phyloP scores from a whole-genome alignment of 2,888 invertebrate species.

The Acleris sparsana region DNA sequence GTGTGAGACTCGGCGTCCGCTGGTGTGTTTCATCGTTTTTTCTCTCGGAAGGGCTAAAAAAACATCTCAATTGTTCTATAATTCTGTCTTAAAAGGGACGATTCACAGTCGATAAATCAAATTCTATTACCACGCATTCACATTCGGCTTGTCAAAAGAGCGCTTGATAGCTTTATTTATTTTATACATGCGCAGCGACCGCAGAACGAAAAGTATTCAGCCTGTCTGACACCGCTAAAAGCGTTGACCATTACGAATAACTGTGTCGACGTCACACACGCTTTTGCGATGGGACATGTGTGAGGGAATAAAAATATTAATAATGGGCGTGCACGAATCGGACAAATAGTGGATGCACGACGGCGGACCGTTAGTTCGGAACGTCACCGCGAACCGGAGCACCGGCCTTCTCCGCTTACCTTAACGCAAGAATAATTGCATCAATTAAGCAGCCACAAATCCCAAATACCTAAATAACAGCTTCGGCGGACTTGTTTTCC shows the following conservation, averaged over 20 bases:
- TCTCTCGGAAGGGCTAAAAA: conserved; percentile 36
- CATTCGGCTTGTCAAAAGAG: conserved; percentile 8
- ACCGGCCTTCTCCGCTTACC: conserved; percentile 33
- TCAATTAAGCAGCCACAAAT: conserved; percentile 50
- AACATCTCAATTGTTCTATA: conserved; percentile 33
- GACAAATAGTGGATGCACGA: conserved; percentile 72
- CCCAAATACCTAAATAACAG: conserved; percentile 54
- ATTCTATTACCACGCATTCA: conserved; percentile 20
- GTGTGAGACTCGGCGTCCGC: conserved; percentile 41
- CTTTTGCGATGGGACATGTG: conserved; percentile 63
- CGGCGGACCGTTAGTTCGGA: conserved; percentile 61
- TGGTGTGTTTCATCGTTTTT: conserved; percentile 24
- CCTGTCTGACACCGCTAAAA: conserved; percentile 13
- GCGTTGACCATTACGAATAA: conserved; percentile 47
- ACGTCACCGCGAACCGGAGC: conserved; percentile 47
- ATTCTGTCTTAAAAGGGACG: conserved; percentile 15
- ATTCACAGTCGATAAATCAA: conserved; percentile 24
- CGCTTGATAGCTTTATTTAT: conserved; percentile 11
- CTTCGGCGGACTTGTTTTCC: conserved; percentile 47
- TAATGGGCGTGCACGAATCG: conserved; percentile 66
- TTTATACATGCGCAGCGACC: conserved; percentile 19
- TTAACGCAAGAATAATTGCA: conserved; percentile 50
- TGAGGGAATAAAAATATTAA: conserved; percentile 37
- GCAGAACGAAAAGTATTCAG: conserved; percentile 16
- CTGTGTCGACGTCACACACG: conserved; percentile 62